Base-by-base conservation (phyloP, 1,140 invertebrate species). In the Lucilia sericata region DNA sequence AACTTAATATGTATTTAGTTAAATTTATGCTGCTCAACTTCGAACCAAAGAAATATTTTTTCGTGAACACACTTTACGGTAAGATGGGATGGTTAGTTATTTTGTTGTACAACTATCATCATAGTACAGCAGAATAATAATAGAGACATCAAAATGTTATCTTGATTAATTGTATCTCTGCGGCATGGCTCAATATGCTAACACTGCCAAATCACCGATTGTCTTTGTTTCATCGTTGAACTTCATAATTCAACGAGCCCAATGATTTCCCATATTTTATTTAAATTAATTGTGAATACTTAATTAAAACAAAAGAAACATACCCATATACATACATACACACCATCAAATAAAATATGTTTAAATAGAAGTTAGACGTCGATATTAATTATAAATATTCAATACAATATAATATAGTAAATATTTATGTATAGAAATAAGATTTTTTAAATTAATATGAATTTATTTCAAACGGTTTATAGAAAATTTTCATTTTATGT, bases 101-200 rank as follows among this genome's bases (percentile, higher is more conserved):
- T 21, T n/a, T 7, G 2, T 21, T 12, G 65, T 70, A 19, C 1
- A 10, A 70, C 12, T 4, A n/a, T 21, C 21, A 70, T 70, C 65
- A 12, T 19, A 21, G 8, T 19, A 10, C 65, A 70, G 17, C 8
- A 70, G n/a, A 70, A 21, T 70, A 19, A 51, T 49, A 80, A 80
- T 80, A 80, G 76, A 80, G 76, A 80, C 76, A 80, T 80, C 76
- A 80, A 80, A 10, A 51, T 49, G 5, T 80, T 80, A 80, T 80
- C 76, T 51, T 80, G 76, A 80, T 80, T 80, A 80, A 80, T 80
- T 80, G 76, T 80, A 10, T 80, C 42, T 49, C 76, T 21, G 42
- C 47, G 42, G 42, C 47, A 36, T 49, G 42, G 10, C n/a, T 34
- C 74, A 76, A 76, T 14, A 34, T 17, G n/a, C 25, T 13, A 49